Evolutionary conservation across 1,140 invertebrate genomes (phyloP).

Genomic region (Diabrotica undecimpunctata): DNA sequence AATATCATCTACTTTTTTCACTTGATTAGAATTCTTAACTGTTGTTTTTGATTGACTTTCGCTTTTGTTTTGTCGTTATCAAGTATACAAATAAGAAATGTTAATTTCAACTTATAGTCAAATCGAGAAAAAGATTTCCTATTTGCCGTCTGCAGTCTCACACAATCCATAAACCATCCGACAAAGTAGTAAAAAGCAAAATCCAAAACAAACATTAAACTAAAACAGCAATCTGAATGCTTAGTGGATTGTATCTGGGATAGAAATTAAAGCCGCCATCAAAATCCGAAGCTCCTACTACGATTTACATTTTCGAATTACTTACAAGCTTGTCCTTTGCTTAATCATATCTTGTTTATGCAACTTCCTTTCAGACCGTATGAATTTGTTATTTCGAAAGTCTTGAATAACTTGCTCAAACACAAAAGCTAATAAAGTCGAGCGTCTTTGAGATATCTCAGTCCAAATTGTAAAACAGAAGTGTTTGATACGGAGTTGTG

Average conservation of each 20-base stretch:
- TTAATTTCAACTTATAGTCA: too few relatives aligned
- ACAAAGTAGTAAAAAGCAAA: conserved; percentile 11
- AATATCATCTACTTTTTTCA: too few relatives aligned
- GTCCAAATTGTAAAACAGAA: background rate
- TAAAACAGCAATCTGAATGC: conserved; percentile 18
- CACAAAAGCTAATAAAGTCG: background rate
- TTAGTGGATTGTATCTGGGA: conserved; percentile 11
- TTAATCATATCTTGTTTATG: conserved; percentile 12
- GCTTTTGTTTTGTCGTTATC: too few relatives aligned
- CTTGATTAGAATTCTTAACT: too few relatives aligned
- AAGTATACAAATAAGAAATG: too few relatives aligned
- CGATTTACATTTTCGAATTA: conserved; percentile 17
- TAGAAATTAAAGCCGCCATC: conserved; percentile 12
- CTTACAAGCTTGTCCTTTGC: conserved; percentile 8
- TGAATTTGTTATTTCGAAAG: background rate
- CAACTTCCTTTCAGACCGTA: background rate
- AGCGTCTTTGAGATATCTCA: background rate
- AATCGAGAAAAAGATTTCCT: too few relatives aligned
- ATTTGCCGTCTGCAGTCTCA: too few relatives aligned
- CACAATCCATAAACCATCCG: too few relatives aligned
- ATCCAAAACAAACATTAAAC: conserved; percentile 15
- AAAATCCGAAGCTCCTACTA: conserved; percentile 1
- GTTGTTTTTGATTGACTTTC: too few relatives aligned
- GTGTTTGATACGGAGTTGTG: background rate
- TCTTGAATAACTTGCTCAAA: background rate